Base-by-base conservation (phyloP, 2,888 invertebrate genomes). In the Steinernema scapterisci region DNA sequence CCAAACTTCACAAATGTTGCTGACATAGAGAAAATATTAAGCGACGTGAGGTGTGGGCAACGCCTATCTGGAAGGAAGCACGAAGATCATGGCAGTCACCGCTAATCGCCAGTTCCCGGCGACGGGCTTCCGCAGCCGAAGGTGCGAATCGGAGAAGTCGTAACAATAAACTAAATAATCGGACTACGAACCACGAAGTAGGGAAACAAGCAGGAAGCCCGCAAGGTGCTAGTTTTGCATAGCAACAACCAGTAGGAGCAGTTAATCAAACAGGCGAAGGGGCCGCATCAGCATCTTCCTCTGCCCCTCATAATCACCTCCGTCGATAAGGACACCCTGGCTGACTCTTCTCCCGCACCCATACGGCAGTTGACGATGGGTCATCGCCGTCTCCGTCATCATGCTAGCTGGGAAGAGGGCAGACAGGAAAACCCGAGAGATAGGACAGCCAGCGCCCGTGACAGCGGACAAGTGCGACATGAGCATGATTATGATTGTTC, bases 181-280 rank as follows among this genome's bases (percentile, higher is more conserved):
- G 19, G 27, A 63, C 27, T n/a, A 63, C 23, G 27, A 63, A 9
- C 63, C 27, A 63, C 31, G 16, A 63, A 63, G 27, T 13, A 31
- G 63, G 54, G 38, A 31, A 31, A 38, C 27, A 63, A 63, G 63
- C 31, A 16, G 16, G 63, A 63, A 63, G 63, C 63, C 63, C 63
- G 48, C 31, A 16, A 63, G 63, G 63, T 63, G 63, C 63, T n/a
- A 63, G 63, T 31, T 63, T 31, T 16, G 63, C 63, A 19, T 63
- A 63, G 63, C 63, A 63, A 63, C 38, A 63, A 31, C 63, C 63
- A 63, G 63, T 63, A 63, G 63, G 27, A 31, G 63, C 63, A 63
- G 63, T 63, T 63, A 63, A 63, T 63, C 63, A 63, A 27, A 63
- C 63, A 31, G 19, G 16, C 63, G 63, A 31, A 5, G 23, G 31